Evolutionary conservation across 2,113 vertebrate species (phyloP).

Genomic region (Notarius quadriscutis): DNA sequence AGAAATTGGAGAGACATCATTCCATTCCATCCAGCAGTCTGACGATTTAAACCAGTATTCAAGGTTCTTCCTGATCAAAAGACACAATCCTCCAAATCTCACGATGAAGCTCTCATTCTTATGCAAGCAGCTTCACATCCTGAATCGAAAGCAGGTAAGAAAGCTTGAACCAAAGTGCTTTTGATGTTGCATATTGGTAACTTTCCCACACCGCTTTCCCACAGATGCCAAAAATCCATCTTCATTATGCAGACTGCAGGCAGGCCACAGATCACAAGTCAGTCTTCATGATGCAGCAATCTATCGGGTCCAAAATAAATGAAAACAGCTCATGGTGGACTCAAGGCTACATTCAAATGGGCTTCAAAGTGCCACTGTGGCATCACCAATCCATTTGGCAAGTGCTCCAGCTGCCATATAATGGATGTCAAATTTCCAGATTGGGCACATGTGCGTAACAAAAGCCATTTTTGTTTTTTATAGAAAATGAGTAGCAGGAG

Average conservation of each 20-base stretch:
- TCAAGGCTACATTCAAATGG: slow-evolving; percentile 27
- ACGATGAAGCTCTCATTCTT: background rate
- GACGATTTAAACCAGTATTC: background rate
- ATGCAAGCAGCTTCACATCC: background rate
- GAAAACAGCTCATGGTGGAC: slow-evolving; percentile 30
- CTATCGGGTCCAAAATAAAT: slow-evolving; percentile 34
- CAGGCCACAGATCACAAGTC: slow-evolving; percentile 28
- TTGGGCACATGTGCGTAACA: slow-evolving; percentile 48
- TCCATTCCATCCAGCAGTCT: background rate
- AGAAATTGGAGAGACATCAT: background rate
- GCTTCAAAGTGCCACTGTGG: slow-evolving; percentile 25
- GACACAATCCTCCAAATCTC: background rate
- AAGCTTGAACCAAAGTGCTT: background rate
- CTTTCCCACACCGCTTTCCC: background rate
- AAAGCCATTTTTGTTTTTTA: slow-evolving; percentile 24
- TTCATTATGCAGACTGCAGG: slow-evolving; percentile 3
- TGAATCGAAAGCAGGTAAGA: background rate
- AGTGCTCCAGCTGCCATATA: background rate
- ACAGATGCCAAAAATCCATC: background rate
- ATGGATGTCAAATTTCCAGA: slow-evolving; percentile 57
- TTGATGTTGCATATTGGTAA: background rate
- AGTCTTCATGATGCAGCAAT: slow-evolving; percentile 38
- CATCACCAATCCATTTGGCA: slow-evolving; percentile 40
- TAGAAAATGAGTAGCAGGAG: slow-evolving; percentile 24
- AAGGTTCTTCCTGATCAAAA: background rate